Conservation (phyloP, 2,888 invertebrate species). For the Bugula neritina region DNA sequence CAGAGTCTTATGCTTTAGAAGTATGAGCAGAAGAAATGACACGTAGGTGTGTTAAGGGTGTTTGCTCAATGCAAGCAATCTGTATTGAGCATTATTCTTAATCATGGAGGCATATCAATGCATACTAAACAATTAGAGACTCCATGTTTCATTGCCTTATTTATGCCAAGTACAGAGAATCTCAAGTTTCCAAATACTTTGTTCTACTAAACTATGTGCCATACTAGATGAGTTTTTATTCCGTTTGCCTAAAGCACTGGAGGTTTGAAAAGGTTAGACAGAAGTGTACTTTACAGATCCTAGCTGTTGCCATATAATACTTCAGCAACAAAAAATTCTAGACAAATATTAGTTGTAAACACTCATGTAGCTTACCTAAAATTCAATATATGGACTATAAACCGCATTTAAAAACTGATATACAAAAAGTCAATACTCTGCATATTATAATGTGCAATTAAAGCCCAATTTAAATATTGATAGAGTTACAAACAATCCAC, state of each 20-base stretch:
- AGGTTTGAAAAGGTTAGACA: neutral
- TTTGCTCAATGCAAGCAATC: neutral
- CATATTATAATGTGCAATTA: slow-evolving; percentile 6
- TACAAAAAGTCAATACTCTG: neutral
- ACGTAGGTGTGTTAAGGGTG: neutral
- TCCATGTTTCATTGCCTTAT: slow-evolving; percentile 1
- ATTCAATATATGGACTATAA: neutral
- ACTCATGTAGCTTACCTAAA: neutral
- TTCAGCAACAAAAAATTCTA: neutral
- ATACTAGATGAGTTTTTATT: neutral
- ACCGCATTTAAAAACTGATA: neutral
- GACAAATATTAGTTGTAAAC: slow-evolving; percentile 23
- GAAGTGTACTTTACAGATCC: too few relatives aligned
- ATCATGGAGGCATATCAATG: neutral
- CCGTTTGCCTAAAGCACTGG: neutral
- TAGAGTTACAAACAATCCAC: neutral
- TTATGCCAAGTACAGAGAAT: slow-evolving; percentile 6
- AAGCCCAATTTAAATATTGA: slow-evolving; percentile 25
- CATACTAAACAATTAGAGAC: neutral
- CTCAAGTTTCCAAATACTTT: too few relatives aligned
- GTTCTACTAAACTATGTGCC: too few relatives aligned
- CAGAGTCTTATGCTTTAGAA: too few relatives aligned
- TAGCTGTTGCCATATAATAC: too few relatives aligned
- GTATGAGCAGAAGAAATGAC: neutral
- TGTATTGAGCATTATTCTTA: neutral